Conservation (phyloP, 2,797 vertebrate genomes). For the Coreius guichenoti region DNA sequence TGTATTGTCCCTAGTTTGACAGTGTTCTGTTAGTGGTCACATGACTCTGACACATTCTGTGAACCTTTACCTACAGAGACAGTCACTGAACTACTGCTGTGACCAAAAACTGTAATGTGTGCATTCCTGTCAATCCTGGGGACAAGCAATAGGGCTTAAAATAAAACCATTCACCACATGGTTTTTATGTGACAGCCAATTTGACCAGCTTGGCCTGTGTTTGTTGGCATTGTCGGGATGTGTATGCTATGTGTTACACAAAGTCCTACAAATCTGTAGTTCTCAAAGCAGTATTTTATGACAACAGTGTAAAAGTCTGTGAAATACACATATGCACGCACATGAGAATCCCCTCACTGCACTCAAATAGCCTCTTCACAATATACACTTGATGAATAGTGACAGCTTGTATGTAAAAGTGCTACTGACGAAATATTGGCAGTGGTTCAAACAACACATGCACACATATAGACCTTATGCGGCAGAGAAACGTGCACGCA, state of each 20-base stretch:
- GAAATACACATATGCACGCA: not conserved
- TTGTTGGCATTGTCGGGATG: not conserved
- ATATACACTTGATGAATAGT: not conserved
- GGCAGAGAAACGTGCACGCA: too few species aligned
- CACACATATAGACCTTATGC: not conserved
- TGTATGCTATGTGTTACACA: not conserved
- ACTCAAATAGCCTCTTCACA: not conserved
- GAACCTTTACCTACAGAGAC: conserved; percentile 20
- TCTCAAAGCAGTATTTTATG: conserved; percentile 4
- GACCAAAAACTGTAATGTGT: conserved; percentile 31
- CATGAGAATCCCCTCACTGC: not conserved
- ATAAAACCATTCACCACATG: conserved; percentile 12
- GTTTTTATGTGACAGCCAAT: conserved; percentile 22
- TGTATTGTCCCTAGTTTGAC: conserved; percentile 29
- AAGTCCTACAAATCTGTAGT: not conserved
- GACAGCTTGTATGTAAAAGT: not conserved
- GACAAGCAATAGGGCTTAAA: conserved; percentile 24
- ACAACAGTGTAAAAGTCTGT: conserved; percentile 5
- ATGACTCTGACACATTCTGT: conserved; percentile 20
- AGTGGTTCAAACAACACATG: conserved; percentile 25
- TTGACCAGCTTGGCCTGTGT: conserved; percentile 26
- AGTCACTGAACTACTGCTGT: not conserved
- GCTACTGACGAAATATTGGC: conserved; percentile 3
- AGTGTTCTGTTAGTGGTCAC: conserved; percentile 25
- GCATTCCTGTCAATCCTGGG: conserved; percentile 16